Percentiles rank a stretch among this genome's conserved stretches.
Conservation (phyloP, 1,140 invertebrate species). For the Drosophila biarmipes region DNA sequence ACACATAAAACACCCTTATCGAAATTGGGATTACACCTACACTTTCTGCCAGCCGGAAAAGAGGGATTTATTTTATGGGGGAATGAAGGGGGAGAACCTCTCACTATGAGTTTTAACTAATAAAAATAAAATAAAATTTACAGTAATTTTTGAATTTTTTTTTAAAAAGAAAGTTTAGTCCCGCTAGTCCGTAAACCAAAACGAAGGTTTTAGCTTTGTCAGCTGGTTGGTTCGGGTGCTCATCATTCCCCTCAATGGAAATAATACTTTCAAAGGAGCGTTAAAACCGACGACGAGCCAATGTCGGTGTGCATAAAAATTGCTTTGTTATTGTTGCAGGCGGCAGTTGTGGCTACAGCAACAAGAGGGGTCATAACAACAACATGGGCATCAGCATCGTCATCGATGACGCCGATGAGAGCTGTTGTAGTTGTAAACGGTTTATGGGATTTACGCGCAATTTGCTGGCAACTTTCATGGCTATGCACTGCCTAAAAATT, state of each 20-base stretch:
- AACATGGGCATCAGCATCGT: slow-evolving; percentile 43
- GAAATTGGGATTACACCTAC: not conserved
- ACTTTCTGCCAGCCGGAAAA: slow-evolving; percentile 52
- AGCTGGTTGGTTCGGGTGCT: slow-evolving; percentile 38
- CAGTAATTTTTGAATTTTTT: slow-evolving; percentile 28
- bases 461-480: slow-evolving; percentile 78
- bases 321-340: slow-evolving; percentile 79
- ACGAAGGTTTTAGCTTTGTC: slow-evolving; percentile 66
- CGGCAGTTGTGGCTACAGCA: slow-evolving; percentile 46
- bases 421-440: slow-evolving; percentile 83
- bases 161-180: slow-evolving; percentile 61
- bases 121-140: slow-evolving; percentile 78
- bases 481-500: slow-evolving; percentile 4
- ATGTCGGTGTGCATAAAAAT: slow-evolving; percentile 74
- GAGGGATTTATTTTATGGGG: slow-evolving; percentile 27
- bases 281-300: slow-evolving; percentile 40
- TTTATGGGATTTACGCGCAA: slow-evolving; percentile 82
- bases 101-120: slow-evolving; percentile 46
- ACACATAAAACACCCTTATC: not conserved
- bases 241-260: slow-evolving; percentile 1
- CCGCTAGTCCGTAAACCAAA: slow-evolving; percentile 43
- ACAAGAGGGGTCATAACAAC: slow-evolving; percentile 12
- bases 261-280: slow-evolving; percentile 24
- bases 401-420: slow-evolving; percentile 66
- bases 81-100: not conserved